Evolutionary conservation across 1,140 invertebrate genomes (phyloP), one percentile per base, ranked within the genome.

Genomic region (Seison nebaliae): DNA sequence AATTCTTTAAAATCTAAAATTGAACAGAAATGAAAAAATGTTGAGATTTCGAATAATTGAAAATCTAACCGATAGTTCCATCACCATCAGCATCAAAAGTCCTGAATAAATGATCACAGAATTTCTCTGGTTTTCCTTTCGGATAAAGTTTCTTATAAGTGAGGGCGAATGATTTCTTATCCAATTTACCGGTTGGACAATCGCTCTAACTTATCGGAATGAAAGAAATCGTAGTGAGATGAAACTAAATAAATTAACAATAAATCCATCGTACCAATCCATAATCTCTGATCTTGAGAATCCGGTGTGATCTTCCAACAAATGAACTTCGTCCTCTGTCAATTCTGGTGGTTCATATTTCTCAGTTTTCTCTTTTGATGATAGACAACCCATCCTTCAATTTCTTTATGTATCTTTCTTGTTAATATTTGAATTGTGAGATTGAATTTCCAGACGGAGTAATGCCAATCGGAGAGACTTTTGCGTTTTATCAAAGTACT

Each of bases 261-360:
- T 57, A 37, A 60, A 60, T 20, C 55, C 58, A 38, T 55, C 47
- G 39, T 59, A 57, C 58, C 58, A 60, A 42, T 57, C 50, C 38
- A 55, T 53, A 30, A 60, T 59, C 45, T 60, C 54, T 29, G 49
- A 45, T 37, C 54, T 54, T 24, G 50, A 50, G 42, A 59, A 60
- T 18, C 52, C 52, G 28, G 58, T 60, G 41, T 60, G 56, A 22
- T 49, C 45, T 32, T 51, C 47, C 8, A 60, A 45, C 38, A 55
- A 57, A 5, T 49, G 43, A 28, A 59, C 42, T 34, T 60, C 57
- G 38, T 59, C 56, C n/a, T 46, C 43, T n/a, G 46, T 29, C 17
- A 50, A n/a, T n/a, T n/a, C n/a, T n/a, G n/a, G n/a, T n/a, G n/a
- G n/a, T n/a, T n/a, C n/a, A n/a, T n/a, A n/a, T n/a, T n/a, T n/a